Percentiles rank a stretch among this genome's conserved stretches.
phyloP scores from a whole-genome alignment of 2,113 vertebrate species.

The Myodes glareolus region DNA sequence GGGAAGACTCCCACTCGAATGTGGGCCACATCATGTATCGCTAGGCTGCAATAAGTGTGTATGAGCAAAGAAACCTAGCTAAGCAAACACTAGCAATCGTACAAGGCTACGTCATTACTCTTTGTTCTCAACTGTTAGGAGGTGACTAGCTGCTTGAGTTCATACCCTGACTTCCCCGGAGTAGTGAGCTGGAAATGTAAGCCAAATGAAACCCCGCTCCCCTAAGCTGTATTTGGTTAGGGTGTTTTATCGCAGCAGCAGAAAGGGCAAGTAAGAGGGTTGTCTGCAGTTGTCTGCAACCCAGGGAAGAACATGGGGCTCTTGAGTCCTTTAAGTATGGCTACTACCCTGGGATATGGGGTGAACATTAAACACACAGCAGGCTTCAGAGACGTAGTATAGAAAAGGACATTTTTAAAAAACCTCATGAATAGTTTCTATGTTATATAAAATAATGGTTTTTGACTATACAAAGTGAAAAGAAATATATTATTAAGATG shows the following conservation, averaged over 20 bases:
- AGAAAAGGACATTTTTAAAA: neutral
- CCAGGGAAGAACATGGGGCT: rapidly evolving
- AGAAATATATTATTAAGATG: conserved; percentile 35
- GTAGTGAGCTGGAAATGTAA: neutral
- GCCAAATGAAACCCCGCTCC: neutral
- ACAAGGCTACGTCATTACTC: neutral
- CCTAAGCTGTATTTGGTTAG: neutral
- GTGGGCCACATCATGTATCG: no score
- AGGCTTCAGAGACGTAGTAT: neutral
- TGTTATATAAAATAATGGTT: neutral
- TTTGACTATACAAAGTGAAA: conserved; percentile 24
- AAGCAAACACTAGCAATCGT: neutral
- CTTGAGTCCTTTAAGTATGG: neutral
- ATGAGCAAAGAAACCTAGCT: neutral
- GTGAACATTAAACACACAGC: neutral
- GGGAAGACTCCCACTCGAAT: neutral
- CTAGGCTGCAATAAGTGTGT: no score
- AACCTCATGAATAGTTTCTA: neutral
- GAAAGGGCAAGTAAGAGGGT: neutral
- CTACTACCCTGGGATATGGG: neutral
- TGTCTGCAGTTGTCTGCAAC: neutral
- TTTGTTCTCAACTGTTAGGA: neutral
- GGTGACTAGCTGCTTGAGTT: neutral
- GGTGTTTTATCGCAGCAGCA: neutral
- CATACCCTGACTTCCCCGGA: neutral